These are phyloP conservation scores for Lynx canadensis DNA, from an alignment of 2,113 vertebrate species.

Conservation along the genomic window DNA sequence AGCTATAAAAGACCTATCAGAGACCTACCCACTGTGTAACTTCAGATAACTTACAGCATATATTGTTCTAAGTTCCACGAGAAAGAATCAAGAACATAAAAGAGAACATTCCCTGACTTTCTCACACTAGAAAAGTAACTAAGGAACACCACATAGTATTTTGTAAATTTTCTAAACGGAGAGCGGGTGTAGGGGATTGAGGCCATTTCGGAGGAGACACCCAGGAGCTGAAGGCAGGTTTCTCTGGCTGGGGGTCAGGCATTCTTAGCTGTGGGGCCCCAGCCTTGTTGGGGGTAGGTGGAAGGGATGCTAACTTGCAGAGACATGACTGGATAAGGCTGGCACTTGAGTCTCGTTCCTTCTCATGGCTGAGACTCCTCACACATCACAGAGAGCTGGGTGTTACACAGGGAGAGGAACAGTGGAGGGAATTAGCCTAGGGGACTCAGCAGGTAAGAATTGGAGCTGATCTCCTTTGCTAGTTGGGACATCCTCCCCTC, in stretches of 20 bases:
- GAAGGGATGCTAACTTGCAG: not conserved
- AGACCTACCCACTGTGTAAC: not conserved
- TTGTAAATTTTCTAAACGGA: not conserved
- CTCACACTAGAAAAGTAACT: not conserved
- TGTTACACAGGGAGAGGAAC: not conserved
- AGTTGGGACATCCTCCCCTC: rapidly evolving
- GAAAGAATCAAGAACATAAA: conserved; percentile 36
- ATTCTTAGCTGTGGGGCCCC: not conserved
- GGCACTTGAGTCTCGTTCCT: not conserved
- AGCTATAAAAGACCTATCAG: not conserved
- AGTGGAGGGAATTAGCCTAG: not conserved
- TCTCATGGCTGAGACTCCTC: not conserved
- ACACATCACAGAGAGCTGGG: not conserved
- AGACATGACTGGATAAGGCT: not conserved
- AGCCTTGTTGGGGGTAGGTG: not conserved
- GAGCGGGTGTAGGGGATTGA: not conserved
- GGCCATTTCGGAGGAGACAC: not conserved
- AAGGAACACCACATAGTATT: not conserved
- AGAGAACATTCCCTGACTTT: not conserved
- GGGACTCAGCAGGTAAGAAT: not conserved
- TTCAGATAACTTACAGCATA: not conserved
- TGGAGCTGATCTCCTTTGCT: not conserved
- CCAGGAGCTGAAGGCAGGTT: not conserved
- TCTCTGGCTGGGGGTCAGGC: not conserved
- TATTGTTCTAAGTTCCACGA: not conserved